Evolutionary conservation across 2,888 invertebrate genomes (phyloP).

Genomic region (Eupithecia vulgata): DNA sequence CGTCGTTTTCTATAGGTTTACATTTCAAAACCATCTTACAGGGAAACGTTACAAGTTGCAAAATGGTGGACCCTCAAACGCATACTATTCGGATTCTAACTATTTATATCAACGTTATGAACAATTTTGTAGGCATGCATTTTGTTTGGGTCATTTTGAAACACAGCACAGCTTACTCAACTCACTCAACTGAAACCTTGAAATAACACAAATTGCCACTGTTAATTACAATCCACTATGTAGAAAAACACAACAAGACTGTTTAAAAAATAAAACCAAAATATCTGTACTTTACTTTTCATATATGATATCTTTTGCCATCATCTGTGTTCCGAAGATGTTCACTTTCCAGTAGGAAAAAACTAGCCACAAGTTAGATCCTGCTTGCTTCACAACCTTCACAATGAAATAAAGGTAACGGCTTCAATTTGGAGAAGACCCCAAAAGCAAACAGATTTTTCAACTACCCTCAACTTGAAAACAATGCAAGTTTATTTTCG

Average conservation of each 20-base stretch:
- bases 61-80: neutral
- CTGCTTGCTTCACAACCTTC: conserved; percentile 19
- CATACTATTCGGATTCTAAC: too few relatives aligned
- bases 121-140: neutral
- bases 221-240: neutral
- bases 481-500: neutral
- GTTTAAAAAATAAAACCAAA: neutral
- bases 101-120: neutral
- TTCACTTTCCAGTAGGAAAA: conserved; percentile 14
- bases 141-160: neutral
- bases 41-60: neutral
- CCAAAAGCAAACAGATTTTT: neutral
- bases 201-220: neutral
- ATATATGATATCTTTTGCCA: conserved; percentile 28
- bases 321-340: conserved; percentile 32
- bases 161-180: neutral
- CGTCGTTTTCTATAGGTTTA: too few relatives aligned
- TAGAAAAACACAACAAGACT: neutral
- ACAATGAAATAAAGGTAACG: neutral
- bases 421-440: neutral
- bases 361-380: conserved; percentile 25
- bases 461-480: conserved; percentile 14
- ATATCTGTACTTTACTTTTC: conserved; percentile 32
- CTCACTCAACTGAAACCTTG: neutral
- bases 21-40: too few relatives aligned